Conservation (phyloP, 2,113 vertebrate genomes). For the Mustela lutreola region DNA sequence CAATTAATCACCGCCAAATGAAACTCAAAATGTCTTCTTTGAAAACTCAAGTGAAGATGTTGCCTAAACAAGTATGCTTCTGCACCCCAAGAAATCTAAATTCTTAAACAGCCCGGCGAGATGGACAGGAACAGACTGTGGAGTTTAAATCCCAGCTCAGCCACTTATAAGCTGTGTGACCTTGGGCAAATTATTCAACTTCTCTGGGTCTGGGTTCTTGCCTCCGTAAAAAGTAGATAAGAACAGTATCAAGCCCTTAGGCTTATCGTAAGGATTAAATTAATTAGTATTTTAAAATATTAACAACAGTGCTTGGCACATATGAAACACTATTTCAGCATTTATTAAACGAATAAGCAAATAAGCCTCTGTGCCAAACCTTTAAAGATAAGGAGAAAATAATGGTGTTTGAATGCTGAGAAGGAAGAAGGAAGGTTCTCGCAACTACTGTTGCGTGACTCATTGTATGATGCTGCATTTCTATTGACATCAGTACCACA, state of each 20-base stretch:
- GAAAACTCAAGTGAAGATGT: neutral
- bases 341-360: constrained; percentile 38
- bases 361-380: neutral
- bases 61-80: neutral
- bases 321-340: neutral
- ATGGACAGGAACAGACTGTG: neutral
- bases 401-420: neutral
- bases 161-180: neutral
- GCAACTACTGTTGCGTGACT: neutral
- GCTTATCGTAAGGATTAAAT: neutral
- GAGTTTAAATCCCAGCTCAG: neutral
- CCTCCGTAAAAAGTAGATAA: neutral
- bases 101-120: neutral
- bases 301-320: neutral
- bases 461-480: neutral
- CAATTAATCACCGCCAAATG: neutral
- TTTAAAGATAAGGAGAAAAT: constrained; percentile 17
- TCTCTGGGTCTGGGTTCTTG: neutral
- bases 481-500: neutral
- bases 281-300: neutral
- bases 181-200: neutral
- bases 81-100: neutral
- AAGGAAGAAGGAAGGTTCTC: neutral
- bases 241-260: neutral
- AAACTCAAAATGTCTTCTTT: neutral